phyloP scores from a whole-genome alignment of 1,140 invertebrate genomes.

The Psilanteris sp. region DNA sequence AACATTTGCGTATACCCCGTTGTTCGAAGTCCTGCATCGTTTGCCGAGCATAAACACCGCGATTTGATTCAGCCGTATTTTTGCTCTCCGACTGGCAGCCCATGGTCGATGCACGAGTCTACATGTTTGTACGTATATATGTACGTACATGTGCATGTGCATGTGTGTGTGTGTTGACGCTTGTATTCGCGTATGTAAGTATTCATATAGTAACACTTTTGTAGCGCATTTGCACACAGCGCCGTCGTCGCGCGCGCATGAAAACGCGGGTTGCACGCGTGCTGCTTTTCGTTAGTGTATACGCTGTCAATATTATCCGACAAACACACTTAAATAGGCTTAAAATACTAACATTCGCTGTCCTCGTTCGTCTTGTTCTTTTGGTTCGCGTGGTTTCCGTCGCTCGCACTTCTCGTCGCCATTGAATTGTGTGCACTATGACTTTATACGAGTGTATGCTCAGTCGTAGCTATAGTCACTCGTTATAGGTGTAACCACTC shows the following conservation, averaged over 20 bases:
- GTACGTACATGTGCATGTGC: neutral
- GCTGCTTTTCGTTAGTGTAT: slow-evolving; percentile 75
- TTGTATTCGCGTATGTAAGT: slow-evolving; percentile 2
- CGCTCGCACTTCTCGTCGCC: slow-evolving; percentile 71
- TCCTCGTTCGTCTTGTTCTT: slow-evolving; percentile 22
- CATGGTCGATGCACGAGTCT: slow-evolving; percentile 8
- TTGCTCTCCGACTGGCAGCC: slow-evolving; percentile 62
- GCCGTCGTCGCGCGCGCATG: slow-evolving; percentile 27
- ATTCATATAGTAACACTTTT: slow-evolving; percentile 41
- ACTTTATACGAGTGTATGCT: slow-evolving; percentile 77
- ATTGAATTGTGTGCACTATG: slow-evolving; percentile 74
- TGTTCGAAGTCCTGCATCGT: slow-evolving; percentile 66
- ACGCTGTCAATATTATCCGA: slow-evolving; percentile 80
- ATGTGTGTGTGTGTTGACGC: neutral
- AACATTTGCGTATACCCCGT: slow-evolving; percentile 29
- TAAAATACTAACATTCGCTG: slow-evolving; percentile 79
- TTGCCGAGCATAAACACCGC: slow-evolving; percentile 74
- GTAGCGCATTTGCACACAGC: slow-evolving; percentile 41
- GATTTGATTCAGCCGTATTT: slow-evolving; percentile 72
- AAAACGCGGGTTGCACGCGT: slow-evolving; percentile 63
- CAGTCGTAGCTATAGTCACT: slow-evolving; percentile 65
- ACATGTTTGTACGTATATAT: slow-evolving; percentile 2
- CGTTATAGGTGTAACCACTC: slow-evolving; percentile 43
- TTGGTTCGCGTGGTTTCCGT: slow-evolving; percentile 29
- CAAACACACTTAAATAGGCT: slow-evolving; percentile 80